Evolutionary conservation across 2,797 vertebrate species (phyloP), one percentile per base, ranked within the genome.

Genomic region (Pangasius sanitwongsei): DNA sequence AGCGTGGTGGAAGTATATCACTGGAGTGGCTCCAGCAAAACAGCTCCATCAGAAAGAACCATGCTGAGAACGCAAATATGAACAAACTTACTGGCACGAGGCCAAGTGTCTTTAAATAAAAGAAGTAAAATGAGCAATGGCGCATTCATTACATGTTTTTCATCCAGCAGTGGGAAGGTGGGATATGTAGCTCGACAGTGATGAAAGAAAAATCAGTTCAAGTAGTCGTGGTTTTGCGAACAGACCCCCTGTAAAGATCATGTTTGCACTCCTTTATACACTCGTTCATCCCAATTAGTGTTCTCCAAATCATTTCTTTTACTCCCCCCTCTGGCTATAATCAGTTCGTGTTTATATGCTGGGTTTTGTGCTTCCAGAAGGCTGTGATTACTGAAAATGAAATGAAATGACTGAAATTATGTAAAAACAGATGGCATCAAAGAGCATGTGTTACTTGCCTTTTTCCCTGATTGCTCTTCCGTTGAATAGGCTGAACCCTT

Each of bases 221-320:
- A 59, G 53, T 57, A 23, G 48, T 78, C 15, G 9, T 31, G 75
- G 75, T 53, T 34, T 78, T 78, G 78, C 6, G 34, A 37, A 13
- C 37, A 59, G 78, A 37, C 78, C 34, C 55, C 31, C 78, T 59
- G 55, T 34, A 25, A 59, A 37, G 31, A 82, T 61, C 55, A 15
- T 34, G 20, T 57, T 37, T 59, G 55, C 31, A 12, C 31, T 59
- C 31, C 20, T 37, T 25, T 25, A 59, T 59, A 37, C 55, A 37
- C 78, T 59, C 18, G 31, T 82, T 82, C 78, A 59, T 59, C 55
- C 55, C 31, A 82, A 59, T 82, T 82, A 82, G 55, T 82, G 55
- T 59, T 82, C 34, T 59, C 31, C 55, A 13, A 82, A 82, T 82
- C 18, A 59, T 37, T 82, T 82, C 78, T 59, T 34, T 82, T 57